Conservation (phyloP, 53 echinoderm and acorn worm species). For the Echinarachnius parma region DNA sequence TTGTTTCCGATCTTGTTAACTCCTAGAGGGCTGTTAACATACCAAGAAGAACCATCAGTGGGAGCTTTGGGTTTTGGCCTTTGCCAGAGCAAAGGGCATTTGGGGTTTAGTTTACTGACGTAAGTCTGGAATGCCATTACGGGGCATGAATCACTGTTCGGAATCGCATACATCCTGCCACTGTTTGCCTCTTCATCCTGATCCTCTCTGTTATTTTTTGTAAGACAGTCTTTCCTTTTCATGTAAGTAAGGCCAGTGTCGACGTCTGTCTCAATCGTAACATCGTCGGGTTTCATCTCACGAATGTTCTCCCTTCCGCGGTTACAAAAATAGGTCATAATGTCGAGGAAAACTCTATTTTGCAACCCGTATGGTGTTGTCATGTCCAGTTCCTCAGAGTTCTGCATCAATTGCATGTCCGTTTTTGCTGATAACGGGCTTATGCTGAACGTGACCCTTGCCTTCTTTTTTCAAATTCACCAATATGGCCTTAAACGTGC, state of each 20-base stretch:
- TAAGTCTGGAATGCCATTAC: conserved; percentile 20
- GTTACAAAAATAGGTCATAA: conserved; percentile 26
- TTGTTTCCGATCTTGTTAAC: conserved; percentile 60
- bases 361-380: conserved; percentile 6
- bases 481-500: conserved; percentile 11
- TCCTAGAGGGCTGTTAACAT: conserved; percentile 58
- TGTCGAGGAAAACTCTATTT: conserved; percentile 19
- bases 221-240: conserved; percentile 13
- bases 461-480: conserved; percentile 16
- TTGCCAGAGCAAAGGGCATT: conserved; percentile 40
- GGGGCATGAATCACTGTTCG: conserved; percentile 20
- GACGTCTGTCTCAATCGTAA: conserved; percentile 5
- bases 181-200: conserved; percentile 25
- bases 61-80: conserved; percentile 29
- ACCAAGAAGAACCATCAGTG: conserved; percentile 47
- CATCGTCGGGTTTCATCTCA: conserved; percentile 8
- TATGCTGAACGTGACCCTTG: not conserved
- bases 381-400: conserved; percentile 15
- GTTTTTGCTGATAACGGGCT: conserved; percentile 5
- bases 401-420: conserved; percentile 30
- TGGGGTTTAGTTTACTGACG: conserved; percentile 28
- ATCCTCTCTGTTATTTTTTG: conserved; percentile 22
- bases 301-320: conserved; percentile 11
- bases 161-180: conserved; percentile 33
- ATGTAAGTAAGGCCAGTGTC: conserved; percentile 22